A percentile compares a stretch with the other conserved stretches of the same genome.
These are phyloP conservation scores for Dicranocentrus wangi DNA, from an alignment of 2,888 invertebrate genomes.

Conservation along the genomic window DNA sequence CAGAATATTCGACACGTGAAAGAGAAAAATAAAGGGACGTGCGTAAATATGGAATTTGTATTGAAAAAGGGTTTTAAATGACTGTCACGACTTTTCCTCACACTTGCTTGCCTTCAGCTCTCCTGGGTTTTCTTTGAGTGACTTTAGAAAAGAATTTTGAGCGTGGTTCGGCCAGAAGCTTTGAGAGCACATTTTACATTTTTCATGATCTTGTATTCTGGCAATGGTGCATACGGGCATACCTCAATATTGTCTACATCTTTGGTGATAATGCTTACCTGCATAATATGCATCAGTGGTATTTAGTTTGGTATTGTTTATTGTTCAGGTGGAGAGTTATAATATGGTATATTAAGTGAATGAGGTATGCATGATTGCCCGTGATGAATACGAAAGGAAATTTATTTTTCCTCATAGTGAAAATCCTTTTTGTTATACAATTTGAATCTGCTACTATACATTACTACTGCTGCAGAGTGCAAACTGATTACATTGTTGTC, in stretches of 20 bases:
- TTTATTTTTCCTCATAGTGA: constrained; percentile 32
- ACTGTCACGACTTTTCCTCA: constrained; percentile 52
- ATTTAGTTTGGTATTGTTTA: constrained; percentile 16
- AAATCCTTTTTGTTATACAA: constrained; percentile 33
- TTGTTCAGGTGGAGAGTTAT: not conserved
- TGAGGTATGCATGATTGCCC: constrained; percentile 48
- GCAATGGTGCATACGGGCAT: constrained; percentile 19
- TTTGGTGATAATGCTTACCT: not conserved
- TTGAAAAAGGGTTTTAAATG: constrained; percentile 43
- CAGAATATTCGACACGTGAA: constrained; percentile 16
- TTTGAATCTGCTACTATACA: not conserved
- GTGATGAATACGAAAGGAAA: constrained; percentile 34
- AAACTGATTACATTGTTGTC: constrained; percentile 32
- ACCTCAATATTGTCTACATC: too few relatives aligned
- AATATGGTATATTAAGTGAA: not conserved
- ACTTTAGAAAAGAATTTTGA: constrained; percentile 43
- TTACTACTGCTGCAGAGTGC: constrained; percentile 12
- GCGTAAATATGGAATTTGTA: constrained; percentile 45
- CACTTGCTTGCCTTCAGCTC: not conserved
- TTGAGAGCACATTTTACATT: constrained; percentile 20
- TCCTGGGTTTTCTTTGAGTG: constrained; percentile 17
- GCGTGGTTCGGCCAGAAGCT: not conserved
- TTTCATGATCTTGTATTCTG: constrained; percentile 47
- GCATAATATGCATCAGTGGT: not conserved
- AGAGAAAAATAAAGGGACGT: constrained; percentile 17